Conservation (phyloP, 1,140 invertebrate species). For the Drosophila busckii region DNA sequence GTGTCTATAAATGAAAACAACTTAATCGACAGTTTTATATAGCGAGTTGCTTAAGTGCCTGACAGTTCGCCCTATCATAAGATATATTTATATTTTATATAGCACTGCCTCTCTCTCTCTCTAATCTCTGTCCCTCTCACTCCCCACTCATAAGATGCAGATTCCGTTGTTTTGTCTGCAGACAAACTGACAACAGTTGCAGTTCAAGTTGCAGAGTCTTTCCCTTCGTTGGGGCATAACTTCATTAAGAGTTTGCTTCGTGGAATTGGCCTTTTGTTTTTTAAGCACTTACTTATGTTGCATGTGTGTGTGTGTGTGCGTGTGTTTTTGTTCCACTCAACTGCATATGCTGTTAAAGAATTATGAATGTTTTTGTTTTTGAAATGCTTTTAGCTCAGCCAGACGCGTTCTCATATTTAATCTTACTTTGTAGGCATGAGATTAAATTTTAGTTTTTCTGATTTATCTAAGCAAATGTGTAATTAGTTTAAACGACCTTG, state of each 20-base stretch:
- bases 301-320: slow-evolving; percentile 10
- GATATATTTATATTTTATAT: slow-evolving; percentile 6
- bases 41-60: slow-evolving; percentile 46
- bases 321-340: not conserved
- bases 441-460: slow-evolving; percentile 23
- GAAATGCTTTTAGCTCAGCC: slow-evolving; percentile 32
- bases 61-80: not conserved
- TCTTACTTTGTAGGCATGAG: slow-evolving; percentile 32
- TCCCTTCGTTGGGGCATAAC: too few relatives aligned
- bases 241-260: slow-evolving; percentile 51
- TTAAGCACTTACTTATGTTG: slow-evolving; percentile 7
- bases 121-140: too few relatives aligned
- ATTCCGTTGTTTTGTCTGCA: too few relatives aligned
- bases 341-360: slow-evolving; percentile 19
- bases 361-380: not conserved
- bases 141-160: too few relatives aligned
- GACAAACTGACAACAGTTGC: too few relatives aligned
- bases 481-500: slow-evolving; percentile 50
- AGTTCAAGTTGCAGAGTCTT: too few relatives aligned
- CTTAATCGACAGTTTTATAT: slow-evolving; percentile 55
- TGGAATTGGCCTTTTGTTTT: slow-evolving; percentile 29
- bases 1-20: slow-evolving; percentile 52
- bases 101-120: too few relatives aligned
- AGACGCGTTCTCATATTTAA: slow-evolving; percentile 12
- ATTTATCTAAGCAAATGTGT: slow-evolving; percentile 61